These are phyloP conservation scores for Myotis vivesi DNA, from an alignment of 2,797 vertebrate species.

Conservation along the genomic window DNA sequence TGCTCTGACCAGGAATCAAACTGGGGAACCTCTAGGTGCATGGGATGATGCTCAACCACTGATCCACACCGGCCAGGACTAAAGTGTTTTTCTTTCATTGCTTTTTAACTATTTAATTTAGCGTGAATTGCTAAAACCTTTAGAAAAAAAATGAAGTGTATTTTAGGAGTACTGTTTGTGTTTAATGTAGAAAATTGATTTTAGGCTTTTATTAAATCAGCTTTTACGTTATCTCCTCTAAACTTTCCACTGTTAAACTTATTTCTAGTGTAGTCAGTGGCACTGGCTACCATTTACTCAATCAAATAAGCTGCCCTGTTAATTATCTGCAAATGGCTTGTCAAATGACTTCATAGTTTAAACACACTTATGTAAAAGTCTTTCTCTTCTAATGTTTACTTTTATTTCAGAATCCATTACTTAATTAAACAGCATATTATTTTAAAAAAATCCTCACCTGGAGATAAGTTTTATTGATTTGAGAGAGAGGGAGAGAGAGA, in stretches of 20 bases:
- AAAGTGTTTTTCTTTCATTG: not conserved
- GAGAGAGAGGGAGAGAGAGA: no score
- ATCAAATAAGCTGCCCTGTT: not conserved
- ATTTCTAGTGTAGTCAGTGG: not conserved
- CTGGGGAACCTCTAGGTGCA: no score
- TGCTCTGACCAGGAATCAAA: no score
- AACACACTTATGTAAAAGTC: not conserved
- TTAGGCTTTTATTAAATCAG: conserved; percentile 3
- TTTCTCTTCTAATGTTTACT: conserved; percentile 36
- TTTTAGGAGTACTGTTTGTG: not conserved
- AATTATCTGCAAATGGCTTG: not conserved
- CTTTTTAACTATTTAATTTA: conserved; percentile 25
- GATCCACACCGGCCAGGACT: no score
- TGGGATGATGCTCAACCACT: no score
- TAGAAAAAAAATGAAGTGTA: conserved; percentile 7
- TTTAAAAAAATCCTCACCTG: no score
- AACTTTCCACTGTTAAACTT: not conserved
- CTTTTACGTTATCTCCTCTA: not conserved
- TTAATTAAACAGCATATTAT: conserved; percentile 1
- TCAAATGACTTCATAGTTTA: conserved; percentile 5
- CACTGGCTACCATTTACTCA: not conserved
- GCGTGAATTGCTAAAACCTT: not conserved
- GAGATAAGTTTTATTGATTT: no score
- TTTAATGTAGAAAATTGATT: conserved; percentile 37
- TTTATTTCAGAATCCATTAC: conserved; percentile 15